These are phyloP conservation scores for Aphelenchoides besseyi DNA, from an alignment of 1,140 invertebrate genomes.

Conservation along the genomic window DNA sequence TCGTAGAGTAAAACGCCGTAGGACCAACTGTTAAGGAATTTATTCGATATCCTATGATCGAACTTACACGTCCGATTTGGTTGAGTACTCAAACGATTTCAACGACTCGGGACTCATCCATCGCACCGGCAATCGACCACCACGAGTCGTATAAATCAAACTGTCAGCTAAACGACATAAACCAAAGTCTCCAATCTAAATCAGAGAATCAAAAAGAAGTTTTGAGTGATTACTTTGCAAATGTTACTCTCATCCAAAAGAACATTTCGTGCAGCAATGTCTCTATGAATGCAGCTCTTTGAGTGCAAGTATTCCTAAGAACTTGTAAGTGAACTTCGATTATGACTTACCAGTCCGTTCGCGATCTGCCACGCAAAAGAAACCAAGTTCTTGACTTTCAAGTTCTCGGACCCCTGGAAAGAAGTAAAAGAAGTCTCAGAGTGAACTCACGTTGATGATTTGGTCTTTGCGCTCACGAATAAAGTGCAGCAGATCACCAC, in stretches of 20 bases:
- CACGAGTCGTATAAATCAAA: slow-evolving; percentile 93
- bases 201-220: neutral
- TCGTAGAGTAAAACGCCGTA: slow-evolving; percentile 51
- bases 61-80: slow-evolving; percentile 49
- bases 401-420: neutral
- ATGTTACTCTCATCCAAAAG: slow-evolving; percentile 78
- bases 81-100: slow-evolving; percentile 64
- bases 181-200: slow-evolving; percentile 87
- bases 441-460: slow-evolving; percentile 36
- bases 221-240: slow-evolving; percentile 67
- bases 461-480: slow-evolving; percentile 37
- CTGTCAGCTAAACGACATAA: slow-evolving; percentile 86
- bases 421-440: neutral
- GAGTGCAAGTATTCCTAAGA: slow-evolving; percentile 49
- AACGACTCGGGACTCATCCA: slow-evolving; percentile 99
- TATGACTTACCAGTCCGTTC: slow-evolving; percentile 45
- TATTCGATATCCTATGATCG: slow-evolving; percentile 9
- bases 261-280: slow-evolving; percentile 92
- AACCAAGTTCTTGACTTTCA: slow-evolving; percentile 47
- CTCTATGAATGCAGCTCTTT: slow-evolving; percentile 80
- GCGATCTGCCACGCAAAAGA: slow-evolving; percentile 54
- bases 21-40: slow-evolving; percentile 39
- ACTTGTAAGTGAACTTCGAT: neutral
- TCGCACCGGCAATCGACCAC: slow-evolving; percentile 77
- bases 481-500: slow-evolving; percentile 52